These are phyloP conservation scores for Epirrhoe tristata DNA, from an alignment of 2,888 invertebrate genomes.

Conservation along the genomic window DNA sequence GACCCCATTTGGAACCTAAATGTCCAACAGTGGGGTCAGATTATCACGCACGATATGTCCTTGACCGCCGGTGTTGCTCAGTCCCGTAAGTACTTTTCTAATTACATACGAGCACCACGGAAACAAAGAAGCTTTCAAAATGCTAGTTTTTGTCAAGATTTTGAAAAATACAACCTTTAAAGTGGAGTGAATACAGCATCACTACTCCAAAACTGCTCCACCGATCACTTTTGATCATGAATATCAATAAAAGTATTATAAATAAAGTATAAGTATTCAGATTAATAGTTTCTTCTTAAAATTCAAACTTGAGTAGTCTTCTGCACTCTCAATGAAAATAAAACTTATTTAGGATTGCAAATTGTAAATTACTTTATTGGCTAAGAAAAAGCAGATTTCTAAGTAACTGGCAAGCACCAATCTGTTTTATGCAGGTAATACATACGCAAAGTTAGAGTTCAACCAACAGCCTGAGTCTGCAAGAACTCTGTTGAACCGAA, in stretches of 20 bases:
- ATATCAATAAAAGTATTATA: no score
- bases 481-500: constrained; percentile 23
- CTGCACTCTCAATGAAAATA: not conserved
- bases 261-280: not conserved
- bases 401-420: constrained; percentile 22
- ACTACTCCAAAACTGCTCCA: no score
- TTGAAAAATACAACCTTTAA: no score
- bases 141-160: no score
- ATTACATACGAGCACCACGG: not conserved
- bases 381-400: constrained; percentile 15
- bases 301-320: not conserved
- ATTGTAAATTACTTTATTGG: not conserved
- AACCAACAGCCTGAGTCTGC: constrained; percentile 25
- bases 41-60: constrained; percentile 92
- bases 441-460: constrained; percentile 18
- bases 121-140: not conserved
- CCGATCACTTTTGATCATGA: no score
- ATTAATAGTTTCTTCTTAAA: not conserved
- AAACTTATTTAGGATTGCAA: constrained; percentile 1
- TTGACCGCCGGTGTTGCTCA: constrained; percentile 90
- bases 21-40: constrained; percentile 93
- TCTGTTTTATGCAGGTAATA: constrained; percentile 4
- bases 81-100: constrained; percentile 86
- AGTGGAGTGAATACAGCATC: no score
- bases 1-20: constrained; percentile 91